Conservation (phyloP, 2,888 invertebrate genomes). For the Tetropium fuscum region DNA sequence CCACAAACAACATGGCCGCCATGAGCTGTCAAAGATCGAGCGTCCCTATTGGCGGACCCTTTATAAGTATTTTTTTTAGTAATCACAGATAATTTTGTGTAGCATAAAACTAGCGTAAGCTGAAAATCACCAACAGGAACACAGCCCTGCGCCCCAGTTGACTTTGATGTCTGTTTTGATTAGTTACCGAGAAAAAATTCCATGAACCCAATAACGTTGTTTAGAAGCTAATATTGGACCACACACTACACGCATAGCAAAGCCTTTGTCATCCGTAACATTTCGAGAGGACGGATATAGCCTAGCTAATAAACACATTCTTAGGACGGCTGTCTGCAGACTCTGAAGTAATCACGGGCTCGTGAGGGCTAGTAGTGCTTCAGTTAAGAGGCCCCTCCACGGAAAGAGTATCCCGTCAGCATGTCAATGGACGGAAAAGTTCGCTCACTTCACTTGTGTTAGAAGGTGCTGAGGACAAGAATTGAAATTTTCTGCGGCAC, state of each 20-base stretch:
- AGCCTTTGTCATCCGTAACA: slow-evolving; percentile 14
- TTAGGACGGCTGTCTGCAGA: slow-evolving; percentile 16
- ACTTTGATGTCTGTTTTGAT: slow-evolving; percentile 11
- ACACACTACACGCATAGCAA: not conserved
- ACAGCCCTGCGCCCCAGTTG: too few relatives aligned
- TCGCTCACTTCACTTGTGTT: too few relatives aligned
- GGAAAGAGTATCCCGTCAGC: not conserved
- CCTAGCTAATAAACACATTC: slow-evolving; percentile 28
- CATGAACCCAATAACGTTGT: slow-evolving; percentile 26
- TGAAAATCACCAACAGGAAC: too few relatives aligned
- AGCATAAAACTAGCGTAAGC: too few relatives aligned
- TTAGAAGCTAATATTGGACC: slow-evolving; percentile 13
- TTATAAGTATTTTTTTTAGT: too few relatives aligned
- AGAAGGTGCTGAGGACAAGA: too few relatives aligned
- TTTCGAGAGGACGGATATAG: slow-evolving; percentile 22
- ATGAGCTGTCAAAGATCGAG: too few relatives aligned
- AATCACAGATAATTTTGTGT: too few relatives aligned
- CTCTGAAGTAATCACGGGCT: slow-evolving; percentile 20
- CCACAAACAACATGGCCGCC: too few relatives aligned
- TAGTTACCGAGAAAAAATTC: slow-evolving; percentile 17
- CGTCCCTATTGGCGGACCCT: too few relatives aligned
- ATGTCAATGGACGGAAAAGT: not conserved
- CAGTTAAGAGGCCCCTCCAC: slow-evolving; percentile 25
- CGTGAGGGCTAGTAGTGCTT: slow-evolving; percentile 23
- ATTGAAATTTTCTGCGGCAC: too few relatives aligned